Conservation (phyloP, 2,113 vertebrate genomes). For the Castor canadensis region DNA sequence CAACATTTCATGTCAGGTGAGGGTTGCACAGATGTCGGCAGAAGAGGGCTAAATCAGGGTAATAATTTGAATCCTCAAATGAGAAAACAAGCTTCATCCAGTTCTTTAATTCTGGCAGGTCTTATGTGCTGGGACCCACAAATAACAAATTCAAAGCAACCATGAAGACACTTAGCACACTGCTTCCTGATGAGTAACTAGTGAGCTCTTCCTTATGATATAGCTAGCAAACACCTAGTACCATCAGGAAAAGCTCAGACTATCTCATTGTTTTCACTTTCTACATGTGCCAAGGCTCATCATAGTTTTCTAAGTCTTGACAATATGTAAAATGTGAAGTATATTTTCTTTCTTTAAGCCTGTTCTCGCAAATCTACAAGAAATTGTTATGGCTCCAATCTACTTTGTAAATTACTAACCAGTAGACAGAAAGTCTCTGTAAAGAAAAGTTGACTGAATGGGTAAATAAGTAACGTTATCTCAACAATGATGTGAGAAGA, state of each 20-base stretch:
- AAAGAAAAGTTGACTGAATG: background rate
- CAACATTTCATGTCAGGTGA: background rate
- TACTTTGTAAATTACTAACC: background rate
- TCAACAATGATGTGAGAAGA: background rate
- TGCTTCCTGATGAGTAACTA: background rate
- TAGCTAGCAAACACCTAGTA: background rate
- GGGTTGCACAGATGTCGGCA: background rate
- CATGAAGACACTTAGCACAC: background rate
- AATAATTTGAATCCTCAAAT: background rate
- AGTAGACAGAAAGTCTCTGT: background rate
- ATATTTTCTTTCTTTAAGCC: background rate
- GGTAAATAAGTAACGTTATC: background rate
- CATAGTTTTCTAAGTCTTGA: background rate
- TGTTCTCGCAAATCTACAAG: constrained; percentile 3
- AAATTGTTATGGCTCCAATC: background rate
- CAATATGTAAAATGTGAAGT: background rate
- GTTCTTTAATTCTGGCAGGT: background rate
- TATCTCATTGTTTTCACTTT: background rate
- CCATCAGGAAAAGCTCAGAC: background rate
- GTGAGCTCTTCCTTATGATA: background rate
- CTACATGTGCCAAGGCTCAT: background rate
- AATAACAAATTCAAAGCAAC: background rate
- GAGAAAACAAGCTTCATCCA: background rate
- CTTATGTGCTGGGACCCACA: background rate
- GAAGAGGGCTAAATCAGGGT: background rate